These are phyloP conservation scores for Acleris sparsana DNA, from an alignment of 2,888 invertebrate species.

Conservation along the genomic window DNA sequence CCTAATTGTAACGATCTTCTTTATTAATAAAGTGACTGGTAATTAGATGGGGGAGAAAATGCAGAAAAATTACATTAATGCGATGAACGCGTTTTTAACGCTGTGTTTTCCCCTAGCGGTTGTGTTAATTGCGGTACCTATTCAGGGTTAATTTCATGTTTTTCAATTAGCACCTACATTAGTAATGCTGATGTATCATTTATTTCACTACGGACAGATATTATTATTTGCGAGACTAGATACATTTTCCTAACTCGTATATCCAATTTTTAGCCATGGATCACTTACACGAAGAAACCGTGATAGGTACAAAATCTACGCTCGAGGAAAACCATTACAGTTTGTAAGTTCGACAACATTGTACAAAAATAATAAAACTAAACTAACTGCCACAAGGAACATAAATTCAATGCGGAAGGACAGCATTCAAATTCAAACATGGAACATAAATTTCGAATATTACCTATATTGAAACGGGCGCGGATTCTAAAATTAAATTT, in stretches of 20 bases:
- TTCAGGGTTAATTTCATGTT: constrained; percentile 43
- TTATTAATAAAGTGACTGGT: constrained; percentile 79
- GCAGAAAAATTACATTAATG: constrained; percentile 74
- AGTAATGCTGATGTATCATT: neutral
- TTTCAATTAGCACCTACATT: constrained; percentile 3
- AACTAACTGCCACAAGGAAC: constrained; percentile 43
- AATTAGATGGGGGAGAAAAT: constrained; percentile 79
- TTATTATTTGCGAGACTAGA: no score
- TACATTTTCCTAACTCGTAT: neutral
- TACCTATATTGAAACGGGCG: constrained; percentile 78
- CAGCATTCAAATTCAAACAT: constrained; percentile 71
- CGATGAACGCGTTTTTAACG: constrained; percentile 69
- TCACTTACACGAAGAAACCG: neutral
- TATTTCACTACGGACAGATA: no score
- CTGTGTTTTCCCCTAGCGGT: constrained; percentile 73
- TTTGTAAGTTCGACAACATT: constrained; percentile 12
- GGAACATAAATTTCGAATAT: constrained; percentile 52
- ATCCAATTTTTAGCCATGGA: neutral
- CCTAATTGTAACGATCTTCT: constrained; percentile 74
- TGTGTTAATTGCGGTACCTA: constrained; percentile 68
- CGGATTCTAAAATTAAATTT: constrained; percentile 81
- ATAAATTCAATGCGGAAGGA: constrained; percentile 66
- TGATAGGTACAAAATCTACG: neutral
- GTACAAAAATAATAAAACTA: constrained; percentile 38
- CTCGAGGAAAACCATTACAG: neutral